Conservation (phyloP, 1,140 invertebrate species). For the Drosophila rhopaloa region DNA sequence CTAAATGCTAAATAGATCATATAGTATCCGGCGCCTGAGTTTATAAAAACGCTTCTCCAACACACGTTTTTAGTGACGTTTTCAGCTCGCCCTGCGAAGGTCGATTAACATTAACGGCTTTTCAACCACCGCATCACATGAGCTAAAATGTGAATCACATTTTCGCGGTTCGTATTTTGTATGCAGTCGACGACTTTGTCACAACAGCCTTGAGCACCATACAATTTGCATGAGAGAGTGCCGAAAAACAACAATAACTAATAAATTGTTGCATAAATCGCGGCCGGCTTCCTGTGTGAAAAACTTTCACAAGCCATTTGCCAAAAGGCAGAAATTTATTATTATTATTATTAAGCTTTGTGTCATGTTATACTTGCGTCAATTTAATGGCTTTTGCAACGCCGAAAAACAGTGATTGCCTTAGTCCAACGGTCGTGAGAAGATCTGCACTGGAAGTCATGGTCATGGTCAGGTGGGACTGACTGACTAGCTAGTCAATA, state of each 20-base stretch:
- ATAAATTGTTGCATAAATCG: slow-evolving; percentile 70
- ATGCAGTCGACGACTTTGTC: slow-evolving; percentile 52
- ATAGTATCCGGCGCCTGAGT: slow-evolving; percentile 13
- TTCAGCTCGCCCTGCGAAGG: slow-evolving; percentile 55
- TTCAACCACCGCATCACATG: slow-evolving; percentile 38
- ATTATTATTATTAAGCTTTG: slow-evolving; percentile 56
- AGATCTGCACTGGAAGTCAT: slow-evolving; percentile 51
- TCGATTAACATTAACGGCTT: slow-evolving; percentile 45
- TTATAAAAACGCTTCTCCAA: slow-evolving; percentile 57
- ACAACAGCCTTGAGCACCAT: slow-evolving; percentile 60
- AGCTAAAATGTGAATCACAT: slow-evolving; percentile 64
- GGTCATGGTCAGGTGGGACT: slow-evolving; percentile 55
- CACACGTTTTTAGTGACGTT: slow-evolving; percentile 60
- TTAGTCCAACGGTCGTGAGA: slow-evolving; percentile 36
- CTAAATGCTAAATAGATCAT: slow-evolving; percentile 57
- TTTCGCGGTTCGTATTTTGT: slow-evolving; percentile 64
- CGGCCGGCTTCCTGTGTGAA: slow-evolving; percentile 60
- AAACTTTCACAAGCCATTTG: slow-evolving; percentile 67
- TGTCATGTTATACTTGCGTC: slow-evolving; percentile 61
- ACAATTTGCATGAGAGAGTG: slow-evolving; percentile 55
- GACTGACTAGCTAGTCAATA: slow-evolving; percentile 20
- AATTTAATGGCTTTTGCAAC: slow-evolving; percentile 38
- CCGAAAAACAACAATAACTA: slow-evolving; percentile 37
- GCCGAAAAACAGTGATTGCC: slow-evolving; percentile 12
- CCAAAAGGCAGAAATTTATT: slow-evolving; percentile 40